Evolutionary conservation across 2,888 invertebrate species (phyloP).

Genomic region (Lottia gigantea): DNA sequence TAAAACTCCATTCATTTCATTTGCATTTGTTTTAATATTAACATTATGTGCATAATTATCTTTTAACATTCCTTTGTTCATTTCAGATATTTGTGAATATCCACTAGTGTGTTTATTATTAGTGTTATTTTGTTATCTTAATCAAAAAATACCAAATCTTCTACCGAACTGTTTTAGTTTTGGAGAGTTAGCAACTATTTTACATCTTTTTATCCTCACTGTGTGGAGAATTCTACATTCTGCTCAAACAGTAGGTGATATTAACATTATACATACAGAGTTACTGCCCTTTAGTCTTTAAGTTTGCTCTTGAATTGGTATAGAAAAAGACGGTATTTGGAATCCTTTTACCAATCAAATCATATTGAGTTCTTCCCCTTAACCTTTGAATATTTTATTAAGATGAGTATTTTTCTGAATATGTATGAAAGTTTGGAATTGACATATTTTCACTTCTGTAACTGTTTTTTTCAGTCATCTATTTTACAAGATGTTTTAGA

Average conservation of each 20-base stretch:
- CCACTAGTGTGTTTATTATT: background rate
- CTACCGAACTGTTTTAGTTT: slow-evolving; percentile 22
- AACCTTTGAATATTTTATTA: too few species aligned
- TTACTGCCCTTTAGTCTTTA: background rate
- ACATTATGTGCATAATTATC: too few species aligned
- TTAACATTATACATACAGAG: background rate
- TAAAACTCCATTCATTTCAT: background rate
- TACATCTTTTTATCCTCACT: slow-evolving; percentile 18
- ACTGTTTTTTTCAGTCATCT: background rate
- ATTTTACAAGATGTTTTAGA: background rate
- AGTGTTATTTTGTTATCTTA: background rate
- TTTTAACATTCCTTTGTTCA: background rate
- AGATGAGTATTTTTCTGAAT: too few species aligned
- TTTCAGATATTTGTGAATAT: background rate
- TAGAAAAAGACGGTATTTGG: too few species aligned
- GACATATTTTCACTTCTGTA: too few species aligned
- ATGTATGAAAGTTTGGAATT: too few species aligned
- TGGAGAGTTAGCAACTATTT: slow-evolving; percentile 16
- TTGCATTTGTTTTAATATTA: too few species aligned
- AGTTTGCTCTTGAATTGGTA: too few species aligned
- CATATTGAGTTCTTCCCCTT: too few species aligned
- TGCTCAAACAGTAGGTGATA: too few species aligned
- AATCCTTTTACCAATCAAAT: too few species aligned
- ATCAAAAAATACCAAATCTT: slow-evolving; percentile 8
- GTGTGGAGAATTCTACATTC: background rate